A percentile compares a stretch with the other conserved stretches of the same genome.
Evolutionary conservation across 1,140 invertebrate genomes (phyloP).

Genomic region (Amyelois transitella): DNA sequence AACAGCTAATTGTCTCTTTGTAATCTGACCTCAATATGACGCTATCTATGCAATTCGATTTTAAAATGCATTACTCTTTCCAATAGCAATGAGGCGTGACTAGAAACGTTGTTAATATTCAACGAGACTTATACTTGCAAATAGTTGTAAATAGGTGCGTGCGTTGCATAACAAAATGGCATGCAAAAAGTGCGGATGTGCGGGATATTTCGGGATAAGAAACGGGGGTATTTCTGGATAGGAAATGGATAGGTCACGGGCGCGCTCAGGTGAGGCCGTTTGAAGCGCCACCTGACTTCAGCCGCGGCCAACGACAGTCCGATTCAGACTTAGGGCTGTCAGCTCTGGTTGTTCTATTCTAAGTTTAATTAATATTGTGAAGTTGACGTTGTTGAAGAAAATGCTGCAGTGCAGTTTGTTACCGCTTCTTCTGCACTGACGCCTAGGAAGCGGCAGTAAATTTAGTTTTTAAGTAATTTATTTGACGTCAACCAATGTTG

Average conservation of each 20-base stretch:
- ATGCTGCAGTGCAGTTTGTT: too few species aligned
- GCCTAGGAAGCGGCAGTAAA: too few species aligned
- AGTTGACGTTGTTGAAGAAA: too few species aligned
- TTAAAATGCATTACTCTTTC: not conserved
- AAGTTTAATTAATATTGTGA: not conserved
- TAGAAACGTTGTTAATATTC: conserved; percentile 3
- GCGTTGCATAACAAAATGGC: conserved; percentile 2
- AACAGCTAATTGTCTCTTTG: too few species aligned
- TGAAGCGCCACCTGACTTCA: not conserved
- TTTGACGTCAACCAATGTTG: too few species aligned
- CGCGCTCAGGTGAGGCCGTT: not conserved
- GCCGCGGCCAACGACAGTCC: not conserved
- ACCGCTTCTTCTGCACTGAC: too few species aligned
- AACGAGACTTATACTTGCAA: not conserved
- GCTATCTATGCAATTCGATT: not conserved
- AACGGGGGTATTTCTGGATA: too few species aligned
- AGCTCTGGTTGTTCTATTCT: not conserved
- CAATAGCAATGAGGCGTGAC: not conserved
- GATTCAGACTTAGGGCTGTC: not conserved
- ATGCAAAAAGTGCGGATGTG: conserved; percentile 5
- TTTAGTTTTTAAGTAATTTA: too few species aligned
- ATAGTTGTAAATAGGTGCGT: not conserved
- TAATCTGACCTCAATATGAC: not conserved
- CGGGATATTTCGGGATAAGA: not conserved
- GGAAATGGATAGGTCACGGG: conserved; percentile 3